Conservation (phyloP, 2,113 vertebrate species). For the Protobothrops mucrosquamatus region DNA sequence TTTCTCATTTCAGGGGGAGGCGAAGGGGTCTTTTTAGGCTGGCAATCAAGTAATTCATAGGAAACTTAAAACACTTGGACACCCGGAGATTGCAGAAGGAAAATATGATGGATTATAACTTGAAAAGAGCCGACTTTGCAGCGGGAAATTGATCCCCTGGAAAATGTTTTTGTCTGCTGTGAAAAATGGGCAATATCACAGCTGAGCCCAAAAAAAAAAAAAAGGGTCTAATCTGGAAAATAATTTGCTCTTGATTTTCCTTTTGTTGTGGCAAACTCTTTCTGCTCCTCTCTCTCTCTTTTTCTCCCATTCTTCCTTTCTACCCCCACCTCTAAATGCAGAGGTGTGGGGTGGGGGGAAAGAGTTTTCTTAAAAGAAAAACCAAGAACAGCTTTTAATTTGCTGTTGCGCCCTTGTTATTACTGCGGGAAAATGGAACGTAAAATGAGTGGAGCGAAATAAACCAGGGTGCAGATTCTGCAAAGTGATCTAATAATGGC, state of each 20-base stretch:
- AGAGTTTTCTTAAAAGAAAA: background rate
- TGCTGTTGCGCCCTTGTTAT: background rate
- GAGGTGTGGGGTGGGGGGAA: background rate
- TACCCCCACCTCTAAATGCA: background rate
- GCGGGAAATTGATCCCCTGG: constrained; percentile 93
- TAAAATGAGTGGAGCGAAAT: background rate
- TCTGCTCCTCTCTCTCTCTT: background rate
- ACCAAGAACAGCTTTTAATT: background rate
- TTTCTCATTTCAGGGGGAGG: constrained; percentile 65
- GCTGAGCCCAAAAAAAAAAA: constrained; percentile 57
- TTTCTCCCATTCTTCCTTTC: background rate
- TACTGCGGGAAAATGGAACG: background rate
- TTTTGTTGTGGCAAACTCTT: constrained; percentile 49
- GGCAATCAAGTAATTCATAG: constrained; percentile 81
- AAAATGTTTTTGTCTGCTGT: constrained; percentile 99
- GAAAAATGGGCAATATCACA: constrained; percentile 88
- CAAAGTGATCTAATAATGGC: background rate
- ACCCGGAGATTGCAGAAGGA: constrained; percentile 79
- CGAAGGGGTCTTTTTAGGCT: constrained; percentile 59
- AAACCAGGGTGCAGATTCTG: background rate
- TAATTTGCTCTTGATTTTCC: constrained; percentile 78
- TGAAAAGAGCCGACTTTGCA: constrained; percentile 89
- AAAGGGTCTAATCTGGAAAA: constrained; percentile 72
- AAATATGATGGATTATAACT: constrained; percentile 98
- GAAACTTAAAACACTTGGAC: constrained; percentile 81